phyloP scores from a whole-genome alignment of 2,797 vertebrate genomes.

The Sus cebifrons region DNA sequence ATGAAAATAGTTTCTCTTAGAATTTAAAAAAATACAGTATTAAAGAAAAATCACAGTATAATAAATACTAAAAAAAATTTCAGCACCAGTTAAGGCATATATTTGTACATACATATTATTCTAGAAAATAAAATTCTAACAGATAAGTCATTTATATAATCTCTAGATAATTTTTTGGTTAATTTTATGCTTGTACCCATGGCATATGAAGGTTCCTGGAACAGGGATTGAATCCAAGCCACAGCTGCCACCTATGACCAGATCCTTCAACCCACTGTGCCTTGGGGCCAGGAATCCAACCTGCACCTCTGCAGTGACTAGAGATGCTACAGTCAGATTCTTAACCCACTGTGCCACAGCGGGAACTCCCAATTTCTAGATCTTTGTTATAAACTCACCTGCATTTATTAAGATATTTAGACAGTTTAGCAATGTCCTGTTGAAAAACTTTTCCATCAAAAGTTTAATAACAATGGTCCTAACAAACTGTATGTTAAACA shows the following conservation, averaged over 20 bases:
- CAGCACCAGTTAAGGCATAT: neutral
- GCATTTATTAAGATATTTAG: neutral
- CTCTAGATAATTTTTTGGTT: neutral
- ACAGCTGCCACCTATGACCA: no score
- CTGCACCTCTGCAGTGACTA: no score
- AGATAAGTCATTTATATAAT: neutral
- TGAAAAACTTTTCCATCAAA: constrained; percentile 13
- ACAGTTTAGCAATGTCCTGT: neutral
- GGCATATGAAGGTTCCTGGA: no score
- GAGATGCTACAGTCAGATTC: no score
- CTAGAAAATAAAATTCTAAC: constrained; percentile 28
- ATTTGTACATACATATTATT: neutral
- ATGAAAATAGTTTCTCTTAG: neutral
- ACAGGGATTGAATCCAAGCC: no score
- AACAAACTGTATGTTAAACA: neutral
- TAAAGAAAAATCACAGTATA: constrained; percentile 46
- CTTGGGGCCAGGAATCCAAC: no score
- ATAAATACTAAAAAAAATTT: neutral
- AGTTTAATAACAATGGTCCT: neutral
- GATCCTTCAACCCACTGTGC: no score
- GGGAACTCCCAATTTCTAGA: neutral
- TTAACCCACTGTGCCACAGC: no score
- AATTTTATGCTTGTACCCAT: no score
- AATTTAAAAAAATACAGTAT: neutral
- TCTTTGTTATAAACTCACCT: constrained; percentile 35